Base-by-base conservation (phyloP, 2,888 invertebrate genomes). In the Xestia xanthographa region DNA sequence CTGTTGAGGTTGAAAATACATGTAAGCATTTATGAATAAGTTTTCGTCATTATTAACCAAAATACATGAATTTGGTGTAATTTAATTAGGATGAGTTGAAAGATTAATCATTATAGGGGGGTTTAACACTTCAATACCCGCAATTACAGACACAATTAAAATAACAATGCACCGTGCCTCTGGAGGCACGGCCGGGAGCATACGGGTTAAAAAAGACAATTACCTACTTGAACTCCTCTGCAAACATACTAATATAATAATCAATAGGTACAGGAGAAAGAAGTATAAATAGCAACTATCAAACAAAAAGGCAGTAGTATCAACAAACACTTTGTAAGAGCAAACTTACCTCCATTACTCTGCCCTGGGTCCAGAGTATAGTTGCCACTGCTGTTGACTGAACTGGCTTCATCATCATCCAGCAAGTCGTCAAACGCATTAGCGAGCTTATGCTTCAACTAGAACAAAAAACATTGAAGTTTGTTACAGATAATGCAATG, bases 401-500 rank as follows among this genome's bases (percentile, higher is more conserved):
- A 97, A 77, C 97, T 97, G 58, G 95, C 97, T 82, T 97, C 97
- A 83, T 98, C 97, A 78, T 98, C 98, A 78, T 97, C 97, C 76
- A 96, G 94, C 62, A 98, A 95, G 90, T 98, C 98, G 86, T 97
- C 97, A 90, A 98, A 97, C n/a, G 97, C 98, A 91, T 97, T 97
- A 80, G 96, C 97, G 73, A 98, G 92, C 80, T 98, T 94, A 89
- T 97, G 96, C 85, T 97, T 96, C 53, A 98, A 92, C 98, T 98
- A 88, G 75, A 96, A 77, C 84, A 89, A 71, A 22, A 72, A 77
- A 80, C 77, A 67, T 56, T 65, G 14, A n/a, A 38, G n/a, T 70
- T 22, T 48, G 26, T 68, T 50, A 56, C 26, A 72, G 29, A 56
- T 20, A 56, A 60, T 17, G 38, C 22, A 63, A 72, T 75, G 75